Conservation (phyloP, 2,888 invertebrate species). For the Cheilosia variabilis region DNA sequence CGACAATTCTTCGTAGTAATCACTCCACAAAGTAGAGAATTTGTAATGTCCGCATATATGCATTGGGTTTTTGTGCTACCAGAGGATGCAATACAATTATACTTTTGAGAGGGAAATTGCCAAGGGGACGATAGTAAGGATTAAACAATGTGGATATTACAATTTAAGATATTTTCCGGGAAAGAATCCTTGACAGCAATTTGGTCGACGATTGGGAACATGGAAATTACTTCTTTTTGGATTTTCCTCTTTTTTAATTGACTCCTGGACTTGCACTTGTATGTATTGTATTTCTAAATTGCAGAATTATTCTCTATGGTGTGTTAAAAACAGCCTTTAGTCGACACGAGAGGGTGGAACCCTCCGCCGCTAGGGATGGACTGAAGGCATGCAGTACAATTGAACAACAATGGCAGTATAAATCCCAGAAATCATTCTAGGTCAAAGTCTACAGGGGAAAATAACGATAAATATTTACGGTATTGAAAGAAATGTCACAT, state of each 20-base stretch:
- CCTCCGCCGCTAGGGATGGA: no score
- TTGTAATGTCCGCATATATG: conserved; percentile 29
- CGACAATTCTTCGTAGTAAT: conserved; percentile 46
- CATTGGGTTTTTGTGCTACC: conserved; percentile 7
- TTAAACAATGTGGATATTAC: conserved; percentile 10
- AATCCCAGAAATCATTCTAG: no score
- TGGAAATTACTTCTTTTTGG: conserved; percentile 7
- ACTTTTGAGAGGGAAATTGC: neutral
- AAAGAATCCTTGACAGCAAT: conserved; percentile 6
- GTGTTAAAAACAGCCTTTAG: no score
- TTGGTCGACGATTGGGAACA: neutral
- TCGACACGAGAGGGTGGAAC: no score
- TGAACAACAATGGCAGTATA: no score
- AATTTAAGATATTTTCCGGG: neutral
- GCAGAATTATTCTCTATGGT: no score
- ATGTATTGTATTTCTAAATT: neutral
- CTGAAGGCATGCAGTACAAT: no score
- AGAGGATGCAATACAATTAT: conserved; percentile 21
- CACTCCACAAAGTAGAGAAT: conserved; percentile 34
- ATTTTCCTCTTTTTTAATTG: conserved; percentile 13
- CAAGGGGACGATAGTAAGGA: neutral
- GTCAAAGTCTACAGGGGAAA: no score
- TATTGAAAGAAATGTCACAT: no score
- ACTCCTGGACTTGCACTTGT: neutral
- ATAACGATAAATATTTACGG: no score